phyloP scores from a whole-genome alignment of 2,797 vertebrate species.

The Alosa sapidissima region DNA sequence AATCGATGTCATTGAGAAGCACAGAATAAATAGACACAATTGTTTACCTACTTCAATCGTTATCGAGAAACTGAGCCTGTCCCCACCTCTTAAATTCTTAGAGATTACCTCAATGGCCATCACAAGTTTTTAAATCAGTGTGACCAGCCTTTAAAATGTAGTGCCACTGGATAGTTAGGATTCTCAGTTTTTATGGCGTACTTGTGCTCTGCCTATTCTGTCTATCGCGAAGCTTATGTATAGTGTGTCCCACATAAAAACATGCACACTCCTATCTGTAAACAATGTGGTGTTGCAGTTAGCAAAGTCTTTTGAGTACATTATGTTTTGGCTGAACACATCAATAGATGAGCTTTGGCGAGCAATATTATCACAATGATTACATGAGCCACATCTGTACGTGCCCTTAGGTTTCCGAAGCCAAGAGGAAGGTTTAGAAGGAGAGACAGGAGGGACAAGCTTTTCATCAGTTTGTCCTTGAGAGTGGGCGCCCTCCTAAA shows the following conservation, averaged over 20 bases:
- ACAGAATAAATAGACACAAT: conserved; percentile 75
- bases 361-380: neutral
- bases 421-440: neutral
- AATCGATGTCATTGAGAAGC: conserved; percentile 58
- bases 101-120: no score
- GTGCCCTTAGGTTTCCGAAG: neutral
- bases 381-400: neutral
- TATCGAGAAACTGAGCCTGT: no score
- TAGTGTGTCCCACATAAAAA: neutral
- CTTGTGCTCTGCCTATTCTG: no score
- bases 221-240: no score
- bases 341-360: neutral
- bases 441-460: no score
- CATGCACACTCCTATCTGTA: neutral
- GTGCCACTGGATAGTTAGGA: no score
- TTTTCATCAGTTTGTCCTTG: neutral
- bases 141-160: no score
- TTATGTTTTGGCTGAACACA: neutral
- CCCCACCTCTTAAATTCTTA: no score
- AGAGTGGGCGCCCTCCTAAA: neutral
- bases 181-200: no score
- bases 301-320: neutral
- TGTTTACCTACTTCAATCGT: conserved; percentile 80
- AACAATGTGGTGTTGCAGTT: neutral
- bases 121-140: no score